Base-by-base conservation (phyloP, 2,888 invertebrate species). In the Cheilosia pagana region DNA sequence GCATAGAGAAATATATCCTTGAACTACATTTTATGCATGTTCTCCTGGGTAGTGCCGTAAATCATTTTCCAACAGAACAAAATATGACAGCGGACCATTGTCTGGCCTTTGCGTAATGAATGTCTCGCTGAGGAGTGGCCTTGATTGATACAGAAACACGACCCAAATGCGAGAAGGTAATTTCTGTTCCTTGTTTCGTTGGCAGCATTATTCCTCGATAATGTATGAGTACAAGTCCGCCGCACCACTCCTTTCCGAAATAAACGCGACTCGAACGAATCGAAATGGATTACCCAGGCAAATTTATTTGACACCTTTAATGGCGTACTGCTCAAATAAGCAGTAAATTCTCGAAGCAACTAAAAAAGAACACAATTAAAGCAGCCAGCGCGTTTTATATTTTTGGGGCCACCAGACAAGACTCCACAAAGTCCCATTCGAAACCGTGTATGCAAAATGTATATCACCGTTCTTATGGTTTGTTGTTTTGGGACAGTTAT, bases 291-390 rank as follows among this genome's bases (percentile, higher is more conserved):
- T 83, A 70, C 63, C 53, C 74, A 67, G 53, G 59, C 53, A 78
- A 83, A 83, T 83, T 78, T 83, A 83, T 83, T 78, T 78, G 83
- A 83, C 83, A 83, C 70, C 65, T 83, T 78, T 78, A 78, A 83
- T 70, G 78, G 78, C 63, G 57, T 31, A 78, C 78, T 78, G 68
- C 74, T 74, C 78, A 83, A 70, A 78, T 78, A 78, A 77, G 68
- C 62, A 78, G 83, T 78, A 83, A 68, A 78, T 52, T 63, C 23
- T 23, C 14, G 10, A 62, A 23, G 43, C 16, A 41, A 35, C 43
- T 4, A 19, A 48, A 48, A 35, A 68, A 23, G 31, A 59, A 41
- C 10, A 48, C 31, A 70, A 70, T 31, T 41, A 57, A 57, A 43
- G 43, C 7, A 43, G 6, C 48, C 4, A 50, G 8, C 5, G 14